phyloP scores from a whole-genome alignment of 2,888 invertebrate genomes.

The Campoplex nolae region DNA sequence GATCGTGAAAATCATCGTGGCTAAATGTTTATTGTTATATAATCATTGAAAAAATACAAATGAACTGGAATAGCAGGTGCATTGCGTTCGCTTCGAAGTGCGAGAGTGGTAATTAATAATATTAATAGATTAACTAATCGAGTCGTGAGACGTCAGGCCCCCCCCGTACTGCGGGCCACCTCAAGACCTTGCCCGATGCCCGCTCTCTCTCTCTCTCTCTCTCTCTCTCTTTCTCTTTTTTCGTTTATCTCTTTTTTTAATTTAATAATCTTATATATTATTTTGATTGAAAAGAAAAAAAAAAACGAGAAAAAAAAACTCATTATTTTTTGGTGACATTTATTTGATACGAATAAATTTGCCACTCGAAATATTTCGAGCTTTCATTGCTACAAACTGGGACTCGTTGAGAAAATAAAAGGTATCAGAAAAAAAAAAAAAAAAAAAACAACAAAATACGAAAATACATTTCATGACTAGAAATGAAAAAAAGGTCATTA shows the following conservation, averaged over 20 bases:
- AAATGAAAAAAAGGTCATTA: slow-evolving; percentile 38
- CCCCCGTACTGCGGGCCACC: slow-evolving; percentile 84
- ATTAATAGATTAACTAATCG: slow-evolving; percentile 78
- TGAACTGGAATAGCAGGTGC: not conserved
- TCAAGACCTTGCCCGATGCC: slow-evolving; percentile 81
- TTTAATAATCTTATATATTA: not conserved
- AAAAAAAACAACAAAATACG: not conserved
- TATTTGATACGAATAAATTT: slow-evolving; percentile 14
- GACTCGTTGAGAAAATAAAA: slow-evolving; percentile 2
- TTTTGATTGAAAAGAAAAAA: slow-evolving; percentile 25
- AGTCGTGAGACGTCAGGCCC: slow-evolving; percentile 83
- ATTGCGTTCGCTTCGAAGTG: slow-evolving; percentile 64
- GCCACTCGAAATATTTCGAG: slow-evolving; percentile 65
- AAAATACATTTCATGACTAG: slow-evolving; percentile 3
- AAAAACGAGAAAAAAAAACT: not conserved
- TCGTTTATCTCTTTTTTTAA: slow-evolving; percentile 26
- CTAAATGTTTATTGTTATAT: not conserved
- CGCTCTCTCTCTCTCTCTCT: slow-evolving; percentile 76
- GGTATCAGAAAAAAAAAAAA: not conserved
- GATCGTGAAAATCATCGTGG: slow-evolving; percentile 35
- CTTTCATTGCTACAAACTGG: slow-evolving; percentile 8
- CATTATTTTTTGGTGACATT: slow-evolving; percentile 19
- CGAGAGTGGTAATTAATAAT: slow-evolving; percentile 77
- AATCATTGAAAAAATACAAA: not conserved
- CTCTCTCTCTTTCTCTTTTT: slow-evolving; percentile 33